Evolutionary conservation across 35 echinoderm and acorn worm species (phyloP), one percentile per base, ranked within the genome.

Genomic region (Ophioderma brevispina): DNA sequence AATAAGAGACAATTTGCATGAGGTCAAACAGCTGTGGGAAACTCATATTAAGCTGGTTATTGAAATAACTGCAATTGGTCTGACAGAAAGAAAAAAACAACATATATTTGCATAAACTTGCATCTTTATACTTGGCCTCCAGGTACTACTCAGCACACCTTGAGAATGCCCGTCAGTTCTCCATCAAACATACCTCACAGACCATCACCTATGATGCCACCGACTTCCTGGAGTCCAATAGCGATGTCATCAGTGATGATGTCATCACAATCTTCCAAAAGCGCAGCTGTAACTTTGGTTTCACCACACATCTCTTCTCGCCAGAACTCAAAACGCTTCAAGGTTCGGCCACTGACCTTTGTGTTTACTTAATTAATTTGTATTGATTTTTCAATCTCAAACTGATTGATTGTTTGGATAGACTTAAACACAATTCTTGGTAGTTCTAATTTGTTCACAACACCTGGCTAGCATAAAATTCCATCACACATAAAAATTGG

Each of bases 221-320:
- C 17, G 91, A 93, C 55, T 88, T 99, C 38, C n/a, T 99, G 18
- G 50, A 88, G 33, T 43, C 81, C 25, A 99, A 95, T 87, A 76
- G 87, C 31, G 97, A 99, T 85, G 93, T 99, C 34, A 93, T 99
- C 32, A 86, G 91, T 55, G 97, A 99, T 79, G 97, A 99, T 32
- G 80, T 95, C 0, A 78, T 99, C 38, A 85, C 85, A 34, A 92
- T 99, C 78, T 99, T 99, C 76, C 79, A 88, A 77, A 95, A 90
- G 46, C 91, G 95, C 32, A 43, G 81, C 17, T 99, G 93, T 79
- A 99, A 91, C 85, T 99, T 99, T 99, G 97, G 97, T 76, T 99
- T 95, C 77, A 94, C 88, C 40, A 92, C 93, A 15, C 91, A 99
- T 82, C 97, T 99, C 33, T 99, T 99, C 59, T 82, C 87, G 32